Evolutionary conservation across 1,140 invertebrate genomes (phyloP), one percentile per base, ranked within the genome.

Genomic region (Scylla paramamosain): DNA sequence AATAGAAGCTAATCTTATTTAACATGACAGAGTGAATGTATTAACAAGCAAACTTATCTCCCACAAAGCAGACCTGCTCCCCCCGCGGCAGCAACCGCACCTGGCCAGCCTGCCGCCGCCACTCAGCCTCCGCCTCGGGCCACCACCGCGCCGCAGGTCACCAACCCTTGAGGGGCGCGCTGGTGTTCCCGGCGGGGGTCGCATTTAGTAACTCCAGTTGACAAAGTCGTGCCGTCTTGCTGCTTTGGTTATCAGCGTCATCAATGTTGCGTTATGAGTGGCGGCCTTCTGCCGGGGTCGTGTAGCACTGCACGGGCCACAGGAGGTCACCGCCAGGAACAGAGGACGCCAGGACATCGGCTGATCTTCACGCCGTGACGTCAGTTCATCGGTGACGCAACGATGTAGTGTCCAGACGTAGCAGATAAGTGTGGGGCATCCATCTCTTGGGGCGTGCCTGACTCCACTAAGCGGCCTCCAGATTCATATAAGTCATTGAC

Each of bases 401-500:
- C 48, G 88, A 52, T 20, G 0, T 46, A 31, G 32, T n/a, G 88
- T 46, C 45, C 14, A 52, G 88, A 52, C 32, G 25, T 29, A 88
- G 86, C 86, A 59, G 31, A 88, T 77, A 77, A 77, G 67, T 77
- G 67, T 20, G 67, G 67, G 67, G n/a, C 67, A 77, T 77, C 67
- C 25, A 77, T 77, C n/a, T 77, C 67, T 77, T 2, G 1, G 67
- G 67, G 67, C 67, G 67, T 77, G 67, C 67, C 67, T 77, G 67
- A 77, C 67, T n/a, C 67, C 67, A 77, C 67, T 77, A 77, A 77
- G 67, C 67, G 67, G 67, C 67, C 67, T 77, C 67, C 67, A n/a
- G 67, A 77, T 77, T 77, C 67, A n/a, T 77, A 77, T 77, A 77
- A 77, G 67, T 77, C 67, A 77, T 77, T 77, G 67, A 77, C 67